Evolutionary conservation across 2,113 vertebrate species (phyloP).

Genomic region (Neolamprologus cancellatus): DNA sequence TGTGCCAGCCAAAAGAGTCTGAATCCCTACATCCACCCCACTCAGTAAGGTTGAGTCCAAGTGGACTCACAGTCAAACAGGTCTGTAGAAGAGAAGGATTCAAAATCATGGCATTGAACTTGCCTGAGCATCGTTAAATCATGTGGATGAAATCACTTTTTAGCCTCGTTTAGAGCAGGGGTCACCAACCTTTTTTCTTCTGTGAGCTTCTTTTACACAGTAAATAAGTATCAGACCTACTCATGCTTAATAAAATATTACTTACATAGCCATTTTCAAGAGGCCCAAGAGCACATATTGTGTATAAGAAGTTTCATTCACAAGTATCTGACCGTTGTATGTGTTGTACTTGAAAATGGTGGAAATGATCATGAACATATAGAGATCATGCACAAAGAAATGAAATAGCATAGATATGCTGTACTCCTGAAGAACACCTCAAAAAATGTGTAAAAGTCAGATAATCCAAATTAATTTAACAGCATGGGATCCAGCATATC

Average conservation of each 20-base stretch:
- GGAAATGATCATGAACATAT: background rate
- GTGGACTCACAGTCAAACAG: background rate
- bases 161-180: background rate
- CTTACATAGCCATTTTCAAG: accelerated
- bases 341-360: background rate
- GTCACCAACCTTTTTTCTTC: background rate
- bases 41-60: background rate
- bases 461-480: background rate
- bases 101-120: background rate
- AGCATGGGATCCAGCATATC: background rate
- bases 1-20: background rate
- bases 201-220: background rate
- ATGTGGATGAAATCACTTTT: background rate
- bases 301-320: background rate
- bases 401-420: background rate
- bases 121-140: background rate
- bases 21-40: background rate
- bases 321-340: background rate
- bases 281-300: background rate
- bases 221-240: background rate
- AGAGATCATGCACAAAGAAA: background rate
- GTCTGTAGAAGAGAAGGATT: background rate
- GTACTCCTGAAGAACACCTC: background rate
- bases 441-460: background rate
- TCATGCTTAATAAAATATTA: background rate